These are phyloP conservation scores for Penaeus chinensis DNA, from an alignment of 1,140 invertebrate species.

Conservation along the genomic window DNA sequence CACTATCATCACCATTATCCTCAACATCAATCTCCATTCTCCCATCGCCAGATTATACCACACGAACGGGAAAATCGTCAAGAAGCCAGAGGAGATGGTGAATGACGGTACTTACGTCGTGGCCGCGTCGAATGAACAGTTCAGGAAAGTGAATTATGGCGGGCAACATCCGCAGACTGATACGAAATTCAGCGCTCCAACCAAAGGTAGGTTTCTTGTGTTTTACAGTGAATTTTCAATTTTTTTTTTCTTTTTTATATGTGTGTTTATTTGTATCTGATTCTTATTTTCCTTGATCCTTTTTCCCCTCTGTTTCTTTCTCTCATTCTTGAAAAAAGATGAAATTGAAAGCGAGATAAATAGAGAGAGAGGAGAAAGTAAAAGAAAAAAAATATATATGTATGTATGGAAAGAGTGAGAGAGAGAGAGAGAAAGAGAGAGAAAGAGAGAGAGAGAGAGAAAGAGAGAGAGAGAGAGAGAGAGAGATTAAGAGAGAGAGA, in stretches of 20 bases:
- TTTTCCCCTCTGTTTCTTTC: not conserved
- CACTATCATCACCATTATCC: not conserved
- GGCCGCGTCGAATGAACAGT: slow-evolving; percentile 25
- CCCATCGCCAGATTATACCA: slow-evolving; percentile 38
- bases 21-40: not conserved
- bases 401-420: not conserved
- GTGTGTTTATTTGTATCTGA: not conserved
- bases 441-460: not conserved
- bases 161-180: not conserved
- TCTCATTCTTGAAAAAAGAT: not conserved
- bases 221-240: too few species aligned
- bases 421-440: not conserved
- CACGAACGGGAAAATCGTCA: slow-evolving; percentile 34
- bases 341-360: not conserved
- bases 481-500: too few species aligned
- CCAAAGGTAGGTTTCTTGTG: not conserved
- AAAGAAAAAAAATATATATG: not conserved
- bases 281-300: not conserved
- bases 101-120: slow-evolving; percentile 46
- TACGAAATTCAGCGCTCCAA: not conserved
- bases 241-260: too few species aligned
- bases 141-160: slow-evolving; percentile 7
- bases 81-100: slow-evolving; percentile 12
- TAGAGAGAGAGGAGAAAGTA: not conserved
- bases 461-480: not conserved